These are phyloP conservation scores for Desmophyllum pertusum DNA, from an alignment of 92 coral and sea anemone species.

Conservation along the genomic window DNA sequence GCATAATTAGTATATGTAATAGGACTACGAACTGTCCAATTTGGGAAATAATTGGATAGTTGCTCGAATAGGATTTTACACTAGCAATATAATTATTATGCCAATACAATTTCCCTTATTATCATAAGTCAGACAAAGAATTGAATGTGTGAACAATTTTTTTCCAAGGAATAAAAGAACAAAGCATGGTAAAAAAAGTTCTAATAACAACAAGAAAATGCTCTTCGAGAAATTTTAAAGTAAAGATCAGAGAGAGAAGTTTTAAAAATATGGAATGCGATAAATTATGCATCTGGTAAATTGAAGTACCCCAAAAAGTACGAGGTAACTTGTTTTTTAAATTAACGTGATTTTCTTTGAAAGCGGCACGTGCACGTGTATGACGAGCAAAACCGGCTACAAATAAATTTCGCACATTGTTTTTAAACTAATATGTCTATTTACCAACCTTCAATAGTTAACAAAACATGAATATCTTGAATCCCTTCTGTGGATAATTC, in stretches of 20 bases:
- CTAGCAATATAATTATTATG: too few relatives aligned
- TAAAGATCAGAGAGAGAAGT: neutral
- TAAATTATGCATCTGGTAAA: neutral
- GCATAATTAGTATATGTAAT: too few relatives aligned
- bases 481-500: slow-evolving; percentile 91
- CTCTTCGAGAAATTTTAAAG: neutral
- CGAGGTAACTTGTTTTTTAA: neutral
- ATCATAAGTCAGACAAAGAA: neutral
- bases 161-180: neutral
- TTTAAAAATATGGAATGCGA: neutral
- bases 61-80: too few relatives aligned
- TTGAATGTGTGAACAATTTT: neutral
- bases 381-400: neutral
- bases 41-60: too few relatives aligned
- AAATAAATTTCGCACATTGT: neutral
- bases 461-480: slow-evolving; percentile 86
- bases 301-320: too few relatives aligned
- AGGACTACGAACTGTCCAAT: too few relatives aligned
- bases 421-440: neutral
- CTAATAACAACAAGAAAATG: neutral
- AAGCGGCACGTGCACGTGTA: neutral
- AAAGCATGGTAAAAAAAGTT: neutral
- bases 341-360: neutral
- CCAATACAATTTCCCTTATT: slow-evolving; percentile 1
- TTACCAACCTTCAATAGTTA: slow-evolving; percentile 88